phyloP scores from a whole-genome alignment of 1,140 invertebrate genomes.

The Drosophila virilis region DNA sequence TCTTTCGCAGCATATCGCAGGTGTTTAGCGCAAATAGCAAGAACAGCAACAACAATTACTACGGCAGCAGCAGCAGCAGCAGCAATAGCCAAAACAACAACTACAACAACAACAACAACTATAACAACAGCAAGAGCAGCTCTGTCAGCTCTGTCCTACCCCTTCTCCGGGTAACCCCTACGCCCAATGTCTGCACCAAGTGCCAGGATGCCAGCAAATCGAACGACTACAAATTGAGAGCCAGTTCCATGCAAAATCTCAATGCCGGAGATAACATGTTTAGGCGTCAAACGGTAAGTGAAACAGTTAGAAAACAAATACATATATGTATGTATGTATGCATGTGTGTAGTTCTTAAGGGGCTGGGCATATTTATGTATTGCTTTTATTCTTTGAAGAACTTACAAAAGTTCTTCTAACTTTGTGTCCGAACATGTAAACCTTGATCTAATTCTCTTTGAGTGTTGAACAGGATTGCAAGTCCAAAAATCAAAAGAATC shows the following conservation, averaged over 20 bases:
- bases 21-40: slow-evolving; percentile 67
- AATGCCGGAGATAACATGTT: slow-evolving; percentile 1
- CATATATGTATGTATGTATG: no score
- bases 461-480: no score
- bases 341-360: no score
- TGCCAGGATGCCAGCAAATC: slow-evolving; percentile 22
- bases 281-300: slow-evolving; percentile 30
- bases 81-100: slow-evolving; percentile 25
- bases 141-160: background rate
- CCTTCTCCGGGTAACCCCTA: background rate
- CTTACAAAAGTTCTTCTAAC: no score
- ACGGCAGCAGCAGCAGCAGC: slow-evolving; percentile 12
- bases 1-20: slow-evolving; percentile 76
- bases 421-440: no score
- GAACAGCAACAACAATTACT: slow-evolving; percentile 15
- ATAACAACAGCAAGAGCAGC: slow-evolving; percentile 20
- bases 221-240: slow-evolving; percentile 23
- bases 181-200: slow-evolving; percentile 1
- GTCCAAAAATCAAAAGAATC: no score
- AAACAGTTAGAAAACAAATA: background rate
- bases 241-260: slow-evolving; percentile 60
- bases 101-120: slow-evolving; percentile 34
- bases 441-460: no score
- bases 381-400: no score
- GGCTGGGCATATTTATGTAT: no score